Evolutionary conservation across 37 sponge, comb jelly and placozoan genomes (phyloP).

Genomic region (Geodia barretti): DNA sequence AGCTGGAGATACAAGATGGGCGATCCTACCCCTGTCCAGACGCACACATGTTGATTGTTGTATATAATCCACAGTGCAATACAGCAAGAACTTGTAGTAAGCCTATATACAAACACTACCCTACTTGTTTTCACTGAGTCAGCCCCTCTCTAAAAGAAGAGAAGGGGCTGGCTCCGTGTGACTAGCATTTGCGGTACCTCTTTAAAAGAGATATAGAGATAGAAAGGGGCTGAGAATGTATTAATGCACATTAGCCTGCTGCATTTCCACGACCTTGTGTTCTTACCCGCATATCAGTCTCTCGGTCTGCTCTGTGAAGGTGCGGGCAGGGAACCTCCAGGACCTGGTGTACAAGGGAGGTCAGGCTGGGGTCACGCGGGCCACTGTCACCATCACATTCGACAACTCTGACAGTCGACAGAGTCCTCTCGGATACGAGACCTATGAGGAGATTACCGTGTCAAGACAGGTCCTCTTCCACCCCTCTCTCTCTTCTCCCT

Average conservation of each 20-base stretch:
- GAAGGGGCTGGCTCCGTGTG: too few relatives aligned
- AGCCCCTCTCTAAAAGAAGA: too few relatives aligned
- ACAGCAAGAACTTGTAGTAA: too few relatives aligned
- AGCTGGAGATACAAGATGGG: neutral
- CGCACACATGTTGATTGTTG: slow-evolving; percentile 4
- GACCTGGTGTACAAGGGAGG: slow-evolving; percentile 98
- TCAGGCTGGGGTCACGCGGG: slow-evolving; percentile 97
- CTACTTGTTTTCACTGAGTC: too few relatives aligned
- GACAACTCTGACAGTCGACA: slow-evolving; percentile 94
- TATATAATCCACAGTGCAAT: too few relatives aligned
- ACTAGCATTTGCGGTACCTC: neutral
- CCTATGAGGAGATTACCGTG: slow-evolving; percentile 86
- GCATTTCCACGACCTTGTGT: too few relatives aligned
- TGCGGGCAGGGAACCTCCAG: slow-evolving; percentile 94
- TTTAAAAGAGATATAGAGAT: too few relatives aligned
- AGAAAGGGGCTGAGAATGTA: too few relatives aligned
- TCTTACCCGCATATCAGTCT: too few relatives aligned
- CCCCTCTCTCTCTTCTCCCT: neutral
- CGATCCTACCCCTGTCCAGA: neutral
- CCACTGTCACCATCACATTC: slow-evolving; percentile 97
- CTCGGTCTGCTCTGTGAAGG: too few relatives aligned
- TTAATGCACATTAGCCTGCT: too few relatives aligned
- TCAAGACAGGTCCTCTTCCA: slow-evolving; percentile 74
- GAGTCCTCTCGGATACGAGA: slow-evolving; percentile 96
- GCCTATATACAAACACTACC: too few relatives aligned